phyloP scores from a whole-genome alignment of 2,113 vertebrate species.

The Ia io region DNA sequence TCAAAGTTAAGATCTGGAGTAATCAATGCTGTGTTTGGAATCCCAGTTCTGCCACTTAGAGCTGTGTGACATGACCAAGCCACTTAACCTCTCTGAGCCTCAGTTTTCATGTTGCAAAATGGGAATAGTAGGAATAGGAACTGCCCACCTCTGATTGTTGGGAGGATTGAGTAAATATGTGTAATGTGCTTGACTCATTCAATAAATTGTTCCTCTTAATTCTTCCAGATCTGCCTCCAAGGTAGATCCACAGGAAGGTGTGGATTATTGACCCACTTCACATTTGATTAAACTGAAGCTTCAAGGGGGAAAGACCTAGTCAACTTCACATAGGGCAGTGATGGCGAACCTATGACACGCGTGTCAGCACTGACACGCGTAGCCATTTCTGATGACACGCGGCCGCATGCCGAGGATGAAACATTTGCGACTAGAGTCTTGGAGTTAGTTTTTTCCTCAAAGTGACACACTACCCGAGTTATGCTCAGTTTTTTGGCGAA shows the following conservation, averaged over 20 bases:
- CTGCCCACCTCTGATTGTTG: background rate
- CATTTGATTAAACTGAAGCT: background rate
- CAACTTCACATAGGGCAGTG: background rate
- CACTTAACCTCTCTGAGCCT: background rate
- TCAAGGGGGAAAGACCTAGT: background rate
- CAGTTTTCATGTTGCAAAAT: background rate
- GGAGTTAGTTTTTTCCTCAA: too few relatives aligned
- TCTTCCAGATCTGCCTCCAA: background rate
- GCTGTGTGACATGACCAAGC: background rate
- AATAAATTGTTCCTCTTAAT: background rate
- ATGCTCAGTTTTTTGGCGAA: too few relatives aligned
- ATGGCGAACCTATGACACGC: too few relatives aligned
- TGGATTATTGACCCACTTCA: background rate
- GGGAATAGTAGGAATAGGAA: background rate
- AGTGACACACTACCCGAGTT: too few relatives aligned
- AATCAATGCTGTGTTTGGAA: background rate
- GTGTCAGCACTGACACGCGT: too few relatives aligned
- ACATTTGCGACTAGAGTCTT: too few relatives aligned
- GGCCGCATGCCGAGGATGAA: too few relatives aligned
- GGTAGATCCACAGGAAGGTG: background rate
- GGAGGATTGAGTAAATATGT: background rate
- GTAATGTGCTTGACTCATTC: background rate
- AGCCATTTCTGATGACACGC: too few relatives aligned
- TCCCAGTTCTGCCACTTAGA: background rate
- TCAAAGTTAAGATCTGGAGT: background rate